Evolutionary conservation across 2,113 vertebrate species (phyloP).

Genomic region (Corapipo altera): DNA sequence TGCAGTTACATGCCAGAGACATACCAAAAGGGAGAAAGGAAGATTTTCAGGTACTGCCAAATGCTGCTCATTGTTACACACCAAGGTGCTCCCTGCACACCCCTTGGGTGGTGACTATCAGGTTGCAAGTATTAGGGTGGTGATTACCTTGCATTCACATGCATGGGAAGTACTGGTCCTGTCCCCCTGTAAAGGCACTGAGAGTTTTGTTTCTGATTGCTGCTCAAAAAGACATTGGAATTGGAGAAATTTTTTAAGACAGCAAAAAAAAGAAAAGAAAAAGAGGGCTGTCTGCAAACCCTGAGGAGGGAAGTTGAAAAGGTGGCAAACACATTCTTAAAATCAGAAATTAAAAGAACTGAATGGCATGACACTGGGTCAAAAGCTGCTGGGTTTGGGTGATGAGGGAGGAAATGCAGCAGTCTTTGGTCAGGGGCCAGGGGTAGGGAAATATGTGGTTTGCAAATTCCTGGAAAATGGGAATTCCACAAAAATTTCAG

Average conservation of each 20-base stretch:
- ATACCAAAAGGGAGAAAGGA: constrained; percentile 1
- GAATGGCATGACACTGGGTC: neutral
- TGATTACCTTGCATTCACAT: neutral
- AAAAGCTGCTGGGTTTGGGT: neutral
- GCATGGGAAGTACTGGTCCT: rapidly evolving
- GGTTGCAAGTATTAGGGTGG: neutral
- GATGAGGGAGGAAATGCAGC: neutral
- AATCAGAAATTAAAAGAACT: neutral
- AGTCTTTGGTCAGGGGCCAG: neutral
- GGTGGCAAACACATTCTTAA: neutral
- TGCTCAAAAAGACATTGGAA: neutral
- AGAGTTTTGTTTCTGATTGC: neutral
- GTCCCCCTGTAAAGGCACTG: neutral
- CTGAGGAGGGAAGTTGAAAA: neutral
- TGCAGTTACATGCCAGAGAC: constrained; percentile 1
- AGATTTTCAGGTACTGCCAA: constrained; percentile 33
- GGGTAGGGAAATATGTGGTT: neutral
- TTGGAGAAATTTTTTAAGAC: neutral
- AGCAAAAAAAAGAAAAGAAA: neutral
- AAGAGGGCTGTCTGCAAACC: neutral
- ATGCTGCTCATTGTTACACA: neutral
- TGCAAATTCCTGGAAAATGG: neutral
- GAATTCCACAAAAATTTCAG: neutral
- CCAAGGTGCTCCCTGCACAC: neutral
- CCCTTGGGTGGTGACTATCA: neutral